Evolutionary conservation across 2,888 invertebrate species (phyloP).

Genomic region (Lacanobia wlatinum): DNA sequence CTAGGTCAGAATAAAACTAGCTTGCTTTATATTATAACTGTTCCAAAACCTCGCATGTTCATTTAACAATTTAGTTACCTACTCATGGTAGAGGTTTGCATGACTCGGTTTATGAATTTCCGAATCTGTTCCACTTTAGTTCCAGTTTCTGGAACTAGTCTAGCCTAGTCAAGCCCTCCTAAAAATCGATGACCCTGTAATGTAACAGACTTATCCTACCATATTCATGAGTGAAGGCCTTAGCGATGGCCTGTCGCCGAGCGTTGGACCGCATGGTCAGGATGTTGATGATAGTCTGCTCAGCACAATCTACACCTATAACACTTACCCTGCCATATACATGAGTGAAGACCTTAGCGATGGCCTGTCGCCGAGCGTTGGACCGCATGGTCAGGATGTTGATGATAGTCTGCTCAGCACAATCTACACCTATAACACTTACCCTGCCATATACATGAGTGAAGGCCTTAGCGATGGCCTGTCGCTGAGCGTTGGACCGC

Average conservation of each 20-base stretch:
- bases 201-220: no score
- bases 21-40: no score
- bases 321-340: conserved; percentile 90
- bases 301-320: conserved; percentile 84
- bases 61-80: no score
- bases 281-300: conserved; percentile 94
- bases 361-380: conserved; percentile 93
- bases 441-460: conserved; percentile 91
- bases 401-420: conserved; percentile 94
- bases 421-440: conserved; percentile 13
- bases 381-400: conserved; percentile 93
- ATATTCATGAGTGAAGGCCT: no score
- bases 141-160: not conserved
- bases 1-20: no score
- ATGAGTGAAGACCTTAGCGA: conserved; percentile 91
- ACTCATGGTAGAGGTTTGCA: no score
- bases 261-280: conserved; percentile 92
- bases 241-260: conserved; percentile 93
- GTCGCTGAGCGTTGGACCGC: conserved; percentile 93
- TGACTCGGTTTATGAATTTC: not conserved
- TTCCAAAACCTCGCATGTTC: no score
- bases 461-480: conserved; percentile 92
- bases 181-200: no score
- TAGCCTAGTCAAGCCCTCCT: no score
- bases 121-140: not conserved